These are phyloP conservation scores for Ophion ventricosus DNA, from an alignment of 2,888 invertebrate species.

Conservation along the genomic window DNA sequence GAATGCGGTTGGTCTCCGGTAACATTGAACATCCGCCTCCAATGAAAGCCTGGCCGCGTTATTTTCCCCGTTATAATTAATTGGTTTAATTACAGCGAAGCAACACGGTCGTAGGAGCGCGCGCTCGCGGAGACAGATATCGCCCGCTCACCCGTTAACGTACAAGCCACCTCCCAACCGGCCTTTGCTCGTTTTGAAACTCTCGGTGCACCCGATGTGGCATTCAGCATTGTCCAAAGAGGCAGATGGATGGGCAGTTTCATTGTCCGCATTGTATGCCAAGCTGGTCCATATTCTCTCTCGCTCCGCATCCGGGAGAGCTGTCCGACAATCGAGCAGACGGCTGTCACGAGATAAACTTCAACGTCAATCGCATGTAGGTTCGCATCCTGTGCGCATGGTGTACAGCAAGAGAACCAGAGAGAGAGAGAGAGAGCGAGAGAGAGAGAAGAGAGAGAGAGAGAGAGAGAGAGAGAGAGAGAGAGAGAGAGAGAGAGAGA, in stretches of 20 bases:
- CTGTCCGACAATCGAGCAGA: slow-evolving; percentile 68
- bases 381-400: slow-evolving; percentile 34
- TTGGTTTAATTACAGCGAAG: slow-evolving; percentile 51
- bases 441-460: slow-evolving; percentile 18
- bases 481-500: slow-evolving; percentile 35
- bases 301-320: slow-evolving; percentile 61
- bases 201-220: slow-evolving; percentile 64
- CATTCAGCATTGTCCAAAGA: slow-evolving; percentile 68
- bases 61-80: slow-evolving; percentile 44
- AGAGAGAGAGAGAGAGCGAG: slow-evolving; percentile 21
- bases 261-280: slow-evolving; percentile 69
- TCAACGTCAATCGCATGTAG: slow-evolving; percentile 68
- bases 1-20: neutral
- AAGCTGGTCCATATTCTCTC: slow-evolving; percentile 54
- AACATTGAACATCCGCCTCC: slow-evolving; percentile 1
- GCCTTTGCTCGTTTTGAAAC: slow-evolving; percentile 54
- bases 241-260: slow-evolving; percentile 70
- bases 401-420: slow-evolving; percentile 26
- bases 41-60: neutral
- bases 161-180: slow-evolving; percentile 17
- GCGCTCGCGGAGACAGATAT: slow-evolving; percentile 32
- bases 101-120: slow-evolving; percentile 18
- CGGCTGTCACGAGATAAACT: slow-evolving; percentile 73
- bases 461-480: slow-evolving; percentile 11
- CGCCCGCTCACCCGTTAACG: slow-evolving; percentile 54